Base-by-base conservation (phyloP, 2,888 invertebrate genomes). In the Bellardia bayeri region DNA sequence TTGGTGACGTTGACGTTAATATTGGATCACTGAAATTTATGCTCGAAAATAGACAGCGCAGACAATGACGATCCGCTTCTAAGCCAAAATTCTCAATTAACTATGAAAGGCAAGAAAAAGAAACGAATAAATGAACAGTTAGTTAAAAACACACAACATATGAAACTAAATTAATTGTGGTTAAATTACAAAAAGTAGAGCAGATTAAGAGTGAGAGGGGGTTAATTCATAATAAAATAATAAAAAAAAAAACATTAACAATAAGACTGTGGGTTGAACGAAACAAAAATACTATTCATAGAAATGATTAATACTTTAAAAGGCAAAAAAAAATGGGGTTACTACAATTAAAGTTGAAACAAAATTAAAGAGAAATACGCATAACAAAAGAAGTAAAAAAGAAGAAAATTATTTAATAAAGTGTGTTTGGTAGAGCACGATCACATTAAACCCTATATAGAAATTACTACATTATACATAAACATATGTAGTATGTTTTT, bases 31-130 rank as follows among this genome's bases (percentile, higher is more conserved):
- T 96, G 95, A 98, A 97, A 94, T 98, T 97, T 93, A 98, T 96
- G 92, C 96, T 96, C 92, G 98, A 97, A 94, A 98, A 97, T 94
- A 99, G 96, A 95, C 97, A 97, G 95, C 97, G 98, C 95, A 98
- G 96, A 94, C 98, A 96, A 95, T 98, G 98, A 95, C 98, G 97
- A 95, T 98, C 98, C 95, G 98, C 98, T 96, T 98, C 98, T 95
- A 98, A 96, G 94, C 98, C 98, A 96, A 98, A 97, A 94, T 96
- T 95, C 95, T 96, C 96, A 93, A 98, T 97, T 94, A 98, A 95
- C 98, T 98, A 84, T 13, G 90, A 75, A 23, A 16, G 61, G 9
- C 5, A 51, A 64, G 40, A 61, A 63, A 82, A 74, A 23, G 3
- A 68, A 71, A 66, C n/a, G 37, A 30, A 54, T 30, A 30, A 54